Percentiles rank a stretch among this genome's conserved stretches.
Evolutionary conservation across 2,113 vertebrate genomes (phyloP).

Genomic region (Crotalus helleri): DNA sequence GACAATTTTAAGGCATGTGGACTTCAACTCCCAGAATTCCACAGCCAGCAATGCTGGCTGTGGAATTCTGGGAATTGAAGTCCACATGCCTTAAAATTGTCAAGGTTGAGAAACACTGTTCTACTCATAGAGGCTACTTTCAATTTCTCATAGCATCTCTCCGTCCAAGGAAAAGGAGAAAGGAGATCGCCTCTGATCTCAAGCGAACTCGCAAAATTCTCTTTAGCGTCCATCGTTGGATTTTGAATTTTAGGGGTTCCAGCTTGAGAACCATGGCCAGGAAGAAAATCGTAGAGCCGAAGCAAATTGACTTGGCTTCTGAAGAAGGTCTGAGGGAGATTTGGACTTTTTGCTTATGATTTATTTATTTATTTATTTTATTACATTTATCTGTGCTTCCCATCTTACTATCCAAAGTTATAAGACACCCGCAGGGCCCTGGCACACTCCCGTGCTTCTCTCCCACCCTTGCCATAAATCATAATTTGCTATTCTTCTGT

Average conservation of each 20-base stretch:
- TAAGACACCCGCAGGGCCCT: background rate
- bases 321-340: background rate
- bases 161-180: too few relatives aligned
- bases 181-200: background rate
- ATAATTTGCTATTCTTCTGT: background rate
- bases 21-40: too few relatives aligned
- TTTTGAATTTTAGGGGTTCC: background rate
- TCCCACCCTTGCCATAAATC: rapidly evolving
- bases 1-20: too few relatives aligned
- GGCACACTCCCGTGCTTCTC: background rate
- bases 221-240: too few relatives aligned
- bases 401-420: background rate
- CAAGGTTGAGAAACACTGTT: too few relatives aligned
- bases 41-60: too few relatives aligned
- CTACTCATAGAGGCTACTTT: background rate
- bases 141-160: too few relatives aligned
- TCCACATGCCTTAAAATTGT: too few relatives aligned
- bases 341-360: background rate
- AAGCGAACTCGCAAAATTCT: too few relatives aligned
- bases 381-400: background rate
- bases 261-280: background rate
- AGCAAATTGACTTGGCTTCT: background rate
- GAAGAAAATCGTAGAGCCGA: background rate
- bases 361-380: background rate
- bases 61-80: too few relatives aligned